A percentile compares a stretch with the other conserved stretches of the same genome.
Evolutionary conservation across 2,113 vertebrate genomes (phyloP).

Genomic region (Dipodomys spectabilis): DNA sequence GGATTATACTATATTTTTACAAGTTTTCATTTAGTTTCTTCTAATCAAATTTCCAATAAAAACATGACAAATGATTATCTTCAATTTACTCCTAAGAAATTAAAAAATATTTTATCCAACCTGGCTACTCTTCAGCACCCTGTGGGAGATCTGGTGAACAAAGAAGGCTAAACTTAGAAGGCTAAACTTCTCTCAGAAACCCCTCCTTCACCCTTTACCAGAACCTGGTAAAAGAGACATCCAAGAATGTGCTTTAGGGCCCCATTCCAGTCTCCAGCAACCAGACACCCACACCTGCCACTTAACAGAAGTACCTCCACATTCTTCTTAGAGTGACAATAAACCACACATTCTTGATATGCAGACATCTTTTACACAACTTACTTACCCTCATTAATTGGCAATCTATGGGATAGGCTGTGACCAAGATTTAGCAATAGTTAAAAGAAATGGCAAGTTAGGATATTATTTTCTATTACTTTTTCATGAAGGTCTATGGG

Average conservation of each 20-base stretch:
- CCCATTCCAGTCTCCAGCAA: background rate
- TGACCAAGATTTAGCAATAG: background rate
- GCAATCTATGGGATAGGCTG: background rate
- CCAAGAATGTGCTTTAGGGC: background rate
- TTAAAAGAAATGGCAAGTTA: constrained; percentile 30
- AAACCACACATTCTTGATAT: background rate
- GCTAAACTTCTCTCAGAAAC: background rate
- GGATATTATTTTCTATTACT: background rate
- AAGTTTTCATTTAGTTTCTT: constrained; percentile 3
- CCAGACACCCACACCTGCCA: background rate
- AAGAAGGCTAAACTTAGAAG: background rate
- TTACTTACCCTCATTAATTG: background rate
- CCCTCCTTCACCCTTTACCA: too few species aligned
- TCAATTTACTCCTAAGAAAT: background rate
- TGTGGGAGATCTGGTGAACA: background rate
- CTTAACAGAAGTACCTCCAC: background rate
- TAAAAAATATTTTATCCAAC: background rate
- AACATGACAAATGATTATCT: constrained; percentile 11
- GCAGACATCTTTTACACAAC: background rate
- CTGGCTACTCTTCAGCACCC: background rate
- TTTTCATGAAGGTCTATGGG: background rate
- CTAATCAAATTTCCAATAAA: constrained; percentile 18
- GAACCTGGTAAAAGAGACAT: background rate
- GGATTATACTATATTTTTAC: background rate
- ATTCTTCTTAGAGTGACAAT: background rate